Percentiles rank a stretch among this genome's conserved stretches.
These are phyloP conservation scores for Petrophora chlorosata DNA, from an alignment of 2,888 invertebrate genomes.

Conservation along the genomic window DNA sequence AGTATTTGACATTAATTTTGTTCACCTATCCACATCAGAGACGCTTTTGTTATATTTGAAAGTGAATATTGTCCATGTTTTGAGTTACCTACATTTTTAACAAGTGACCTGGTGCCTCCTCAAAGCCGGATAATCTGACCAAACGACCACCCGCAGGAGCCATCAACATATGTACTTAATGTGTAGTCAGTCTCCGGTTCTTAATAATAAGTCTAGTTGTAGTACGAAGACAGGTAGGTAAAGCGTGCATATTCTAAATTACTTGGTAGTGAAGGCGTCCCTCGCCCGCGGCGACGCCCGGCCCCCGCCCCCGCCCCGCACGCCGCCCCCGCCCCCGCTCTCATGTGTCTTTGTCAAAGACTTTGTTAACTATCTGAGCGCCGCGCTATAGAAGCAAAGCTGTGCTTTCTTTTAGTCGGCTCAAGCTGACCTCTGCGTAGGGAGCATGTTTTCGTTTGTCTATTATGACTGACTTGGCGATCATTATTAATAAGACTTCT, in stretches of 20 bases:
- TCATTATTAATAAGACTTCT: too few species aligned
- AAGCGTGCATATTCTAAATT: slow-evolving; percentile 73
- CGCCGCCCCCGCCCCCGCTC: too few species aligned
- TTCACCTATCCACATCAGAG: too few species aligned
- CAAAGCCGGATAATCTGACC: background rate
- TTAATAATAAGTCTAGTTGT: slow-evolving; percentile 13
- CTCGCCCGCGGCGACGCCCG: slow-evolving; percentile 42
- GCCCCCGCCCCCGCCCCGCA: slow-evolving; percentile 20
- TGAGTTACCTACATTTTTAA: background rate
- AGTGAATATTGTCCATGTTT: background rate
- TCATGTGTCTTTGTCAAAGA: too few species aligned
- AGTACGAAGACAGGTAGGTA: slow-evolving; percentile 62
- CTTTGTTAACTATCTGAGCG: too few species aligned
- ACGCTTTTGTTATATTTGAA: background rate
- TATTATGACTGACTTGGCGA: too few species aligned
- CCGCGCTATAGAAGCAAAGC: too few species aligned
- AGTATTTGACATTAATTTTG: too few species aligned
- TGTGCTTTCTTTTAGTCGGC: too few species aligned
- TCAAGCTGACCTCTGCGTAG: too few species aligned
- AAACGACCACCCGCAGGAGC: background rate
- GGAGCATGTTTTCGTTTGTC: too few species aligned
- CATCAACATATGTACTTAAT: background rate
- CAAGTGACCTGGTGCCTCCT: background rate
- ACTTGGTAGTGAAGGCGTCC: slow-evolving; percentile 61
- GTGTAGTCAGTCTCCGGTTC: background rate